These are phyloP conservation scores for Drosophila macrospina DNA, from an alignment of 2,888 invertebrate species.

Conservation along the genomic window DNA sequence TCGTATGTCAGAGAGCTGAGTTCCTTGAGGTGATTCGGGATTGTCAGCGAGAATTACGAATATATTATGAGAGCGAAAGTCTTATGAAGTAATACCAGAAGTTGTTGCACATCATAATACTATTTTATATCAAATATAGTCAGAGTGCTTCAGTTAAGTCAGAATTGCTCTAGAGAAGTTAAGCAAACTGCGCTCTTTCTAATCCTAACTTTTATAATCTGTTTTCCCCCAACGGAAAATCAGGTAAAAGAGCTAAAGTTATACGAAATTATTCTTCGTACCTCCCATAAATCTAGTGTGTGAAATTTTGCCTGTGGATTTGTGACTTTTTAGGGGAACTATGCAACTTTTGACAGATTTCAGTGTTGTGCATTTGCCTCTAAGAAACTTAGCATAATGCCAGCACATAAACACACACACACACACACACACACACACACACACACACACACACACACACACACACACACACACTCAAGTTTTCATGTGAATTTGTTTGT, in stretches of 20 bases:
- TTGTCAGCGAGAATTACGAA: background rate
- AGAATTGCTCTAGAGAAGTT: background rate
- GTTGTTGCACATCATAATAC: background rate
- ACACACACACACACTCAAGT: background rate
- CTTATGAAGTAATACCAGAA: background rate
- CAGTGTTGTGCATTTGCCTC: conserved; percentile 7
- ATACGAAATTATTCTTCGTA: conserved; percentile 10
- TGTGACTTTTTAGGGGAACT: conserved; percentile 34
- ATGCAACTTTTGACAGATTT: conserved; percentile 69
- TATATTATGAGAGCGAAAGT: background rate
- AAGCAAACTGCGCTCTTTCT: background rate
- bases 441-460: background rate
- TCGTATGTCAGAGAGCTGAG: background rate
- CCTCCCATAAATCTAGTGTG: conserved; percentile 25
- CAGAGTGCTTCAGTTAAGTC: background rate
- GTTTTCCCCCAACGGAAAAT: background rate
- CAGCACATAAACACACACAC: conserved; percentile 15
- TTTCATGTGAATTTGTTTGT: conserved; percentile 29
- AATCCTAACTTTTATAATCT: background rate
- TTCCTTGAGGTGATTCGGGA: background rate
- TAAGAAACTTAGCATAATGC: conserved; percentile 44
- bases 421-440: conserved; percentile 11
- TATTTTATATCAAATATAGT: background rate
- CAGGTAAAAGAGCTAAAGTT: conserved; percentile 12
- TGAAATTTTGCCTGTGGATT: conserved; percentile 41